These are phyloP conservation scores for Lonchura striata DNA, from an alignment of 2,113 vertebrate genomes.

Conservation along the genomic window DNA sequence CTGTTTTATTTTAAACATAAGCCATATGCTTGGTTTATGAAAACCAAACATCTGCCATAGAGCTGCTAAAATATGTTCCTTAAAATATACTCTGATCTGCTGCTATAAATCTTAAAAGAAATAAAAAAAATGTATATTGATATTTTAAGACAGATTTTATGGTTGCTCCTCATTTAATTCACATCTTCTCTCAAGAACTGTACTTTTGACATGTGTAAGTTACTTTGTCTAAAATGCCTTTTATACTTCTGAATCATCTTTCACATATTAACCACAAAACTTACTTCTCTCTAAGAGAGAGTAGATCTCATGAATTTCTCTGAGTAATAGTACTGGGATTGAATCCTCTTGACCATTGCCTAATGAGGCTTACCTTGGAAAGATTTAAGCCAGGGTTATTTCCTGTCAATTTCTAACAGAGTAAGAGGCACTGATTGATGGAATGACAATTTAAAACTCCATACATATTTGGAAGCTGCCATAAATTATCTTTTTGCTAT, in stretches of 20 bases:
- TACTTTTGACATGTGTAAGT: neutral
- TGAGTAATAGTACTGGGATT: neutral
- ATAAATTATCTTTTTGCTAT: neutral
- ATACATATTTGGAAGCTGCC: neutral
- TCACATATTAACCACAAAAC: neutral
- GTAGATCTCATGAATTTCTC: neutral
- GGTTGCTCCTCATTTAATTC: neutral
- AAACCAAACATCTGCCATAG: neutral
- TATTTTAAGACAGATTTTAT: neutral
- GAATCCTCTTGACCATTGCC: neutral
- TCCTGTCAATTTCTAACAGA: neutral
- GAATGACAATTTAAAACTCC: neutral
- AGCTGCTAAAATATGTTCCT: neutral
- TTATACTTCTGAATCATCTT: neutral
- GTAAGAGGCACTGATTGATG: neutral
- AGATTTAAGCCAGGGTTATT: neutral
- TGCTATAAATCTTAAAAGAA: neutral
- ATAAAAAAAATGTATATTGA: neutral
- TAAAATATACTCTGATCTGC: neutral
- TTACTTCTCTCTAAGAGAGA: neutral
- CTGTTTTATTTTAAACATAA: slow-evolving; percentile 18
- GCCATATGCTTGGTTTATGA: neutral
- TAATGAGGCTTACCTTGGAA: neutral
- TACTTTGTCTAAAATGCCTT: neutral
- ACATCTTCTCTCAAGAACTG: neutral